These are phyloP conservation scores for Augiades crinisus DNA, from an alignment of 2,888 invertebrate genomes.

Conservation along the genomic window DNA sequence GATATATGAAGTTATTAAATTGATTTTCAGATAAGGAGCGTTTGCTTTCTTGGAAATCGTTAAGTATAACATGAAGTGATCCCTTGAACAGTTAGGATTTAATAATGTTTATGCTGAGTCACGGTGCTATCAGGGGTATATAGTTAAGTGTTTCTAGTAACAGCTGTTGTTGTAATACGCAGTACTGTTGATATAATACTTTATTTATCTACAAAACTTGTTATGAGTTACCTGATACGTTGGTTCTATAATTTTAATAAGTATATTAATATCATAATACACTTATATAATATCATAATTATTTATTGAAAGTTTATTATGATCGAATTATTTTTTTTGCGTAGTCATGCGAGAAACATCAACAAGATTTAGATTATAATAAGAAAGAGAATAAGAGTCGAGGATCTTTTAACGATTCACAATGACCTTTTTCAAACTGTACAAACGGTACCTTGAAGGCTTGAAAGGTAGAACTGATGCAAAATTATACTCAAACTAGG, in stretches of 20 bases:
- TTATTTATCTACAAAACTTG: not conserved
- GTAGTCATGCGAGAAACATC: too few relatives aligned
- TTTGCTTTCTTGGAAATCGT: not conserved
- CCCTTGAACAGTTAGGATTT: not conserved
- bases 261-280: too few relatives aligned
- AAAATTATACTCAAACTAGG: not conserved
- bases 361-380: too few relatives aligned
- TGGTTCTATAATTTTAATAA: not conserved
- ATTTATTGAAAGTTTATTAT: too few relatives aligned
- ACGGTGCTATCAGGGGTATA: not conserved
- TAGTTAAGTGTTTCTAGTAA: not conserved
- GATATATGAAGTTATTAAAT: constrained; percentile 3
- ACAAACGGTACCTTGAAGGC: too few relatives aligned
- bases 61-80: not conserved
- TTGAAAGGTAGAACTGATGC: too few relatives aligned
- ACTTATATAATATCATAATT: too few relatives aligned
- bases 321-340: too few relatives aligned
- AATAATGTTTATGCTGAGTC: not conserved
- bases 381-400: too few relatives aligned
- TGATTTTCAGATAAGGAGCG: constrained; percentile 3
- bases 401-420: too few relatives aligned
- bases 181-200: not conserved
- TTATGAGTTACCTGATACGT: not conserved
- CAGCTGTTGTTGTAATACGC: not conserved
- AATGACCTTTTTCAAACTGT: too few relatives aligned